A percentile compares a stretch with the other conserved stretches of the same genome.
phyloP scores from a whole-genome alignment of 2,888 invertebrate genomes.

The Drosophila maculinotata region DNA sequence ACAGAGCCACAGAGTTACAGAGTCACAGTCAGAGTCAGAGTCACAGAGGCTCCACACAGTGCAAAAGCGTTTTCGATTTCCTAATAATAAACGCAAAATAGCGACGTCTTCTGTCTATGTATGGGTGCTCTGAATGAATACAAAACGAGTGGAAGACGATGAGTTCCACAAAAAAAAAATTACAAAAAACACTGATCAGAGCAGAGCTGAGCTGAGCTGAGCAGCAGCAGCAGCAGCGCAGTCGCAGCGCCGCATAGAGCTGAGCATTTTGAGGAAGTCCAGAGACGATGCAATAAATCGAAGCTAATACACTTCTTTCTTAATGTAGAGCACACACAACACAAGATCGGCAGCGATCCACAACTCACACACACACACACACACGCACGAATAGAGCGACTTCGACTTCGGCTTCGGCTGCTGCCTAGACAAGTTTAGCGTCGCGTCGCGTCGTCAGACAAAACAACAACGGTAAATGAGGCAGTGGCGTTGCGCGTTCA shows the following conservation, averaged over 20 bases:
- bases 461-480: constrained; percentile 73
- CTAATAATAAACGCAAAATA: constrained; percentile 80
- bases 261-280: constrained; percentile 60
- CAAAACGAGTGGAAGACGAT: constrained; percentile 61
- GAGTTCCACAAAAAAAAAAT: constrained; percentile 43
- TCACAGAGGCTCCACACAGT: constrained; percentile 40
- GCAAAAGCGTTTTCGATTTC: constrained; percentile 76
- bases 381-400: constrained; percentile 26
- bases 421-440: constrained; percentile 72
- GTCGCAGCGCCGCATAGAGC: constrained; percentile 11
- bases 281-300: constrained; percentile 79
- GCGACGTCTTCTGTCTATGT: constrained; percentile 68
- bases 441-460: constrained; percentile 35
- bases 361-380: constrained; percentile 29
- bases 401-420: constrained; percentile 18
- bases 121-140: constrained; percentile 81
- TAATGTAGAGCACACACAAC: constrained; percentile 72
- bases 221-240: constrained; percentile 7
- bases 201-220: constrained; percentile 21
- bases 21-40: constrained; percentile 34
- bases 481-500: constrained; percentile 56
- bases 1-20: constrained; percentile 30
- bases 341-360: constrained; percentile 43
- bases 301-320: constrained; percentile 80
- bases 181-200: constrained; percentile 17